Evolutionary conservation across 1,140 invertebrate genomes (phyloP).

Genomic region (Drosophila persimilis): DNA sequence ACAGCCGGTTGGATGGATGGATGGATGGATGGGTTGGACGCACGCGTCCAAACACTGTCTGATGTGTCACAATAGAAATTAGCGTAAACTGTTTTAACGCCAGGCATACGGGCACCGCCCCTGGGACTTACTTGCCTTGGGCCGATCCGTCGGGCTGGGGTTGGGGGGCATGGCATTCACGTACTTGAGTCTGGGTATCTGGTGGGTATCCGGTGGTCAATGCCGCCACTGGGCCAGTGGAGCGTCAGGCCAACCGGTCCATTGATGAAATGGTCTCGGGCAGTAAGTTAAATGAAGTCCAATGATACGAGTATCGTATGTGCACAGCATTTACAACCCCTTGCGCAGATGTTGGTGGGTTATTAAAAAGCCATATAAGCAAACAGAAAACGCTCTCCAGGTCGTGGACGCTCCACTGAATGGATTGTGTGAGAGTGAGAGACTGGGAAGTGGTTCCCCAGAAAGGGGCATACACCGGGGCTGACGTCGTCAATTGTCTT

Average conservation of each 20-base stretch:
- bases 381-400: conserved; percentile 49
- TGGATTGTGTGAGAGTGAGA: conserved; percentile 27
- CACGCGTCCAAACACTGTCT: conserved; percentile 56
- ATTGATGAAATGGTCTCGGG: conserved; percentile 58
- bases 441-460: conserved; percentile 7
- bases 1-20: background rate
- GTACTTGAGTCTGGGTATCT: conserved; percentile 7
- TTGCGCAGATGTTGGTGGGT: conserved; percentile 59
- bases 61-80: conserved; percentile 75
- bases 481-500: conserved; percentile 56
- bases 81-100: conserved; percentile 81
- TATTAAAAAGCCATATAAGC: conserved; percentile 78
- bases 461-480: background rate
- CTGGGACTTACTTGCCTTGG: conserved; percentile 39
- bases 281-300: background rate
- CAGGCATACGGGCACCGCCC: conserved; percentile 40
- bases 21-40: conserved; percentile 2
- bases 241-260: conserved; percentile 25
- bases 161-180: background rate
- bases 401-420: conserved; percentile 37
- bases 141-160: too few relatives aligned
- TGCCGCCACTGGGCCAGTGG: conserved; percentile 43
- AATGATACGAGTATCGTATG: conserved; percentile 18
- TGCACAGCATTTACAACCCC: conserved; percentile 64
- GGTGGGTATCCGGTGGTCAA: conserved; percentile 26